Evolutionary conservation across 2,888 invertebrate species (phyloP), one percentile per base, ranked within the genome.

Genomic region (Plusia festucae): DNA sequence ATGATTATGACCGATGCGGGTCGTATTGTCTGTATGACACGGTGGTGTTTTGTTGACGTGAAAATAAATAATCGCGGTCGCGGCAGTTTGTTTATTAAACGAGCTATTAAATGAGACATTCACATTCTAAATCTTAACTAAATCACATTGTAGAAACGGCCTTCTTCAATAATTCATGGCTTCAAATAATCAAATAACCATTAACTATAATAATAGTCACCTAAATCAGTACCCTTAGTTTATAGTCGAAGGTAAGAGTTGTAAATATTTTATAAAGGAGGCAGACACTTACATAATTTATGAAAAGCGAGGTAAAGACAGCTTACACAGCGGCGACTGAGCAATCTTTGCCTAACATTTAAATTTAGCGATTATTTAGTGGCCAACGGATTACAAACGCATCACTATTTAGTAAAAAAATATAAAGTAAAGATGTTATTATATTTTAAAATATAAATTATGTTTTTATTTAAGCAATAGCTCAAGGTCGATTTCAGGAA

Each of bases 251-350:
- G 85, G 85, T 86, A 87, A 84, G 70, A 82, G 82, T 85, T 84
- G 86, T 90, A 86, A 89, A 90, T 89, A 88, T 86, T 90, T 88
- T 86, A 90, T 82, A 83, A 82, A 77, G 81, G 77, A 82, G 73
- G 79, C 69, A 76, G 72, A 73, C 68, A 74, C 65, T 76, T 83
- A 75, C 68, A 77, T 82, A 74, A 73, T 82, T 78, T 71, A 81
- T 78, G 66, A 73, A 71, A 58, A 76, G 78, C 76, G 82, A 80
- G 80, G 80, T 79, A 82, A 82, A 85, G 85, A 81, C 78, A 79
- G 74, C 78, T 79, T 73, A 56, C 76, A 69, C 77, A 73, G 78
- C 73, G 76, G 83, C 52, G 69, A 79, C 57, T 59, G 60, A 69
- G 58, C 55, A 51, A 60, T 73, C 49, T 24, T 68, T 57, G 74